Evolutionary conservation across 2,888 invertebrate species (phyloP).

Genomic region (Noctua janthe): DNA sequence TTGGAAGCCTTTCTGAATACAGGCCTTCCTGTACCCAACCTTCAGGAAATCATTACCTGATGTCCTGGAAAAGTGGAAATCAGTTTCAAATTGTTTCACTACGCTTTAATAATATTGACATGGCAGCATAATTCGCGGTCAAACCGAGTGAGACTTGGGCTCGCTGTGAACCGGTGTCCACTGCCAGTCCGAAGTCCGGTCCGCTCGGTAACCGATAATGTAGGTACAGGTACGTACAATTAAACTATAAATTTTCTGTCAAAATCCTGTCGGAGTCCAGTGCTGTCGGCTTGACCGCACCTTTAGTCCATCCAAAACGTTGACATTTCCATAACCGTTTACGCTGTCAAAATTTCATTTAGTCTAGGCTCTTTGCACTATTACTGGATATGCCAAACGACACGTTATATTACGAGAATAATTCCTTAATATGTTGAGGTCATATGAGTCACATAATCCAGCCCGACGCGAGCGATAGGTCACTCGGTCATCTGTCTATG

Average conservation of each 20-base stretch:
- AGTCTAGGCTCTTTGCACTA: background rate
- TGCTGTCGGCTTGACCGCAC: too few relatives aligned
- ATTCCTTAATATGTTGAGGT: conserved; percentile 51
- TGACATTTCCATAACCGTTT: background rate
- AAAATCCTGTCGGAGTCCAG: background rate
- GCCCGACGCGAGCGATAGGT: conserved; percentile 45
- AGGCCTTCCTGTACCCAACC: background rate
- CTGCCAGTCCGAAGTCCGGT: too few relatives aligned
- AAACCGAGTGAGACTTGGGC: background rate
- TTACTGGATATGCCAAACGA: background rate
- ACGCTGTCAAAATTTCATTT: background rate
- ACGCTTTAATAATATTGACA: background rate
- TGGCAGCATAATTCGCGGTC: background rate
- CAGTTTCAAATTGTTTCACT: background rate
- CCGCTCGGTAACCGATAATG: too few relatives aligned
- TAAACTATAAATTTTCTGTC: too few relatives aligned
- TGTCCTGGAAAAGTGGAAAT: background rate
- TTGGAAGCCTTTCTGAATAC: background rate
- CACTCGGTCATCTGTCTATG: conserved; percentile 63
- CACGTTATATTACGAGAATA: conserved; percentile 3
- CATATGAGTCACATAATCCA: conserved; percentile 59
- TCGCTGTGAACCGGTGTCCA: background rate
- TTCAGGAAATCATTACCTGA: background rate
- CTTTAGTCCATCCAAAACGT: background rate
- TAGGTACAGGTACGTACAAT: too few relatives aligned